Evolutionary conservation across 2,797 vertebrate genomes (phyloP), one percentile per base, ranked within the genome.

Genomic region (Syngnathus rostellatus): DNA sequence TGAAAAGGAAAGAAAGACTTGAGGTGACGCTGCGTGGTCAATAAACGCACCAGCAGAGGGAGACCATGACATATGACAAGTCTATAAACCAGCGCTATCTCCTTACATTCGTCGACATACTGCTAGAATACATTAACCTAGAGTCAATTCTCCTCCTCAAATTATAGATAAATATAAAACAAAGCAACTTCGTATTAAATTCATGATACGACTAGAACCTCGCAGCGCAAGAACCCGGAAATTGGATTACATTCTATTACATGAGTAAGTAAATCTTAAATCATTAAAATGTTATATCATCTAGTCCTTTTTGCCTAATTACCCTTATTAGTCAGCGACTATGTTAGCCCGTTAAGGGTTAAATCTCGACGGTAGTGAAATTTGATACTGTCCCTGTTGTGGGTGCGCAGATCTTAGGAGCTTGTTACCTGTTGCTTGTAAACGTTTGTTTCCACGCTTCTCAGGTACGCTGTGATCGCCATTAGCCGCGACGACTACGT

Each of bases 31-130:
- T 73, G 66, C 66, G 54, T 19, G 70, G 67, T 77, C 71, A 69
- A 53, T 74, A 67, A 78, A 82, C 55, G 64, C 79, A 83, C 87
- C 89, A 87, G 79, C 81, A 88, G 89, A 83, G 86, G 87, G 87
- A 85, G 84, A 81, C 81, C 70, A 77, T 66, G 84, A 72, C 72
- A 82, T 81, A 77, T 69, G 67, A 69, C 41, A 77, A 31, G n/a
- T 23, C 39, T 57, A 25, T 5, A 51, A 65, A 71, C 58, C 7
- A 38, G 25, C 9, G 43, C 54, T 19, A 39, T 14, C 9, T 16
- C 12, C 1, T 39, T 14, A n/a, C 55, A 63, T 68, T 3, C 38
- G 21, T 40, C 6, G 64, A 12, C 19, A 19, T 63, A 57, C 23
- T 31, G n/a, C n/a, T 5, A 23, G n/a, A 63, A 62, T 41, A 41